phyloP scores from a whole-genome alignment of 2,888 invertebrate genomes.

The Hypercompe scribonia region DNA sequence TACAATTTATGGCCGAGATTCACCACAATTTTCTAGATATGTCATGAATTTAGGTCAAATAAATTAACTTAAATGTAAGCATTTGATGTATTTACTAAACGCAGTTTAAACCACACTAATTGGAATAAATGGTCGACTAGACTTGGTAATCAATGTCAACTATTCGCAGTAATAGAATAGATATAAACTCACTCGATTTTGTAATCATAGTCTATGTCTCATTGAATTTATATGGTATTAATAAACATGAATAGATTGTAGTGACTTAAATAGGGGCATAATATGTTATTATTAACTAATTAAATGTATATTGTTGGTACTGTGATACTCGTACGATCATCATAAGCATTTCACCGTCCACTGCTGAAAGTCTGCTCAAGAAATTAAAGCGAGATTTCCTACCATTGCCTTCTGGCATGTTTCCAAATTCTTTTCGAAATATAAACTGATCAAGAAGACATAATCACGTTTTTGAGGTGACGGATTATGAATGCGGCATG shows the following conservation, averaged over 20 bases:
- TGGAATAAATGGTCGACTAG: conserved; percentile 46
- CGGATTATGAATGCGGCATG: too few relatives aligned
- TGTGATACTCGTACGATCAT: neutral
- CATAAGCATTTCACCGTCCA: too few relatives aligned
- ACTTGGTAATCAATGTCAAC: conserved; percentile 48
- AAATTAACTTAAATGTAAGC: conserved; percentile 36
- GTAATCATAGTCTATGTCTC: conserved; percentile 37
- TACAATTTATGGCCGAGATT: conserved; percentile 5
- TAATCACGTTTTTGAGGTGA: too few relatives aligned
- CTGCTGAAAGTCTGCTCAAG: too few relatives aligned
- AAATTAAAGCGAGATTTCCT: too few relatives aligned
- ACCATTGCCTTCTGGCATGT: too few relatives aligned
- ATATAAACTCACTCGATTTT: conserved; percentile 23
- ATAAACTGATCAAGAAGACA: too few relatives aligned
- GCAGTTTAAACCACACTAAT: conserved; percentile 37
- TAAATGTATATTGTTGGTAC: neutral
- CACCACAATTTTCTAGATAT: conserved; percentile 4
- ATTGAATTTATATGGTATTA: conserved; percentile 29
- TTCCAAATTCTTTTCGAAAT: too few relatives aligned
- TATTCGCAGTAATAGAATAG: conserved; percentile 33
- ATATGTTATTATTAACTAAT: neutral
- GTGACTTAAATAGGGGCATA: neutral
- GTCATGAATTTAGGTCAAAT: neutral
- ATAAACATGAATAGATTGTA: conserved; percentile 15
- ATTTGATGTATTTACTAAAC: conserved; percentile 45